phyloP scores from a whole-genome alignment of 2,888 invertebrate genomes.

The Mythimna impura region DNA sequence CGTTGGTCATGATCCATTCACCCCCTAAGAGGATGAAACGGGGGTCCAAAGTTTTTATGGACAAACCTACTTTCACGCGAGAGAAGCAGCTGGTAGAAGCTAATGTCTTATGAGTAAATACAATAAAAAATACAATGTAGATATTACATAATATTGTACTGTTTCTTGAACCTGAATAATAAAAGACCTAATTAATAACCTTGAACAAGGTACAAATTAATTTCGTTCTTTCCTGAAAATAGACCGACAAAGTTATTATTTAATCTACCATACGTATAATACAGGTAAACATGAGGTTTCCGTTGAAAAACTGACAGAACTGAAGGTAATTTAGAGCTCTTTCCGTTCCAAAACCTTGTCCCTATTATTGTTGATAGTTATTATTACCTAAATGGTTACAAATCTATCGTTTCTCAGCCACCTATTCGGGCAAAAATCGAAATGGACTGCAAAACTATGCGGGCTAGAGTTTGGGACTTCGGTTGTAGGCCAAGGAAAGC shows the following conservation, averaged over 20 bases:
- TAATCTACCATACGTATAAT: not conserved
- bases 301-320: constrained; percentile 32
- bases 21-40: too few relatives aligned
- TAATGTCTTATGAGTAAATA: too few relatives aligned
- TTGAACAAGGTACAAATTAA: not conserved
- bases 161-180: not conserved
- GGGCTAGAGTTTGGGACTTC: constrained; percentile 9
- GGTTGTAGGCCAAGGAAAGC: not conserved
- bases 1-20: too few relatives aligned
- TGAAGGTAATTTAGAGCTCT: constrained; percentile 26
- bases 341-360: constrained; percentile 47
- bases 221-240: not conserved
- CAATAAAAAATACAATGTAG: too few relatives aligned
- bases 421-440: not conserved
- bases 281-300: constrained; percentile 18
- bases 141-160: too few relatives aligned
- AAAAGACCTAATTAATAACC: not conserved
- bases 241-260: not conserved
- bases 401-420: not conserved
- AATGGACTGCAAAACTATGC: constrained; percentile 8
- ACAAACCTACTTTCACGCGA: too few relatives aligned
- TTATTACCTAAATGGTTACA: not conserved
- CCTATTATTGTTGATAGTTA: constrained; percentile 6
- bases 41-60: too few relatives aligned
- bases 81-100: too few relatives aligned